phyloP scores from a whole-genome alignment of 2,888 invertebrate genomes.

The Byasa hedistus region DNA sequence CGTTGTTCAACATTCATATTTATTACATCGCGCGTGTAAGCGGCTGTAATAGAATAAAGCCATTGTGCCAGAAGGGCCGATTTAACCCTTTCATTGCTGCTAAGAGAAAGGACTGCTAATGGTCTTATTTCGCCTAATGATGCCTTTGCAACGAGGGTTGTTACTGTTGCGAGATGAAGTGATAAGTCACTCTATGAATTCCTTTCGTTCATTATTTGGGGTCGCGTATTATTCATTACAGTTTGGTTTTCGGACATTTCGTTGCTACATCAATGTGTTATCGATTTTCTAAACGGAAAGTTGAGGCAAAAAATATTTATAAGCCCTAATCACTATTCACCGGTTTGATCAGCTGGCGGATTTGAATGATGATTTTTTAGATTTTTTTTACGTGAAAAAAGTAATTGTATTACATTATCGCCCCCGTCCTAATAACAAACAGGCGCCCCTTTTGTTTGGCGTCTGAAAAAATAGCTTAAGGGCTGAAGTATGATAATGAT shows the following conservation, averaged over 20 bases:
- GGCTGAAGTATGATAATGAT: conserved; percentile 78
- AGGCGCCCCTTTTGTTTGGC: conserved; percentile 75
- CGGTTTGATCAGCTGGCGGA: conserved; percentile 73
- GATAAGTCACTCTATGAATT: conserved; percentile 74
- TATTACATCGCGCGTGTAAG: conserved; percentile 78
- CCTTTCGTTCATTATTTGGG: conserved; percentile 51
- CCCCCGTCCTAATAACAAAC: conserved; percentile 78
- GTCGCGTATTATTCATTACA: conserved; percentile 36
- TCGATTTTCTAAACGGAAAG: conserved; percentile 16
- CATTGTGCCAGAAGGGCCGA: conserved; percentile 72
- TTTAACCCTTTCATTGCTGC: conserved; percentile 74
- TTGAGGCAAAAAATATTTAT: conserved; percentile 34
- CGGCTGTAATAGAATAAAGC: conserved; percentile 75
- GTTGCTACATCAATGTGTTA: neutral
- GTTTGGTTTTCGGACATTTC: conserved; percentile 21
- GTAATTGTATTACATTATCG: conserved; percentile 79
- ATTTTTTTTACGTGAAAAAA: conserved; percentile 64
- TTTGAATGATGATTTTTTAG: conserved; percentile 74
- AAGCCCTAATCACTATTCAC: conserved; percentile 62
- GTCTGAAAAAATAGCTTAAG: conserved; percentile 78
- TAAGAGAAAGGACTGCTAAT: conserved; percentile 79
- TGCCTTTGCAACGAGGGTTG: conserved; percentile 62
- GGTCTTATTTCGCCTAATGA: conserved; percentile 79
- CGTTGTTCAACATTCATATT: conserved; percentile 78
- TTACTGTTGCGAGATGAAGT: conserved; percentile 72